Evolutionary conservation across 2,888 invertebrate genomes (phyloP), one percentile per base, ranked within the genome.

Genomic region (Cataglyphis altisquamis): DNA sequence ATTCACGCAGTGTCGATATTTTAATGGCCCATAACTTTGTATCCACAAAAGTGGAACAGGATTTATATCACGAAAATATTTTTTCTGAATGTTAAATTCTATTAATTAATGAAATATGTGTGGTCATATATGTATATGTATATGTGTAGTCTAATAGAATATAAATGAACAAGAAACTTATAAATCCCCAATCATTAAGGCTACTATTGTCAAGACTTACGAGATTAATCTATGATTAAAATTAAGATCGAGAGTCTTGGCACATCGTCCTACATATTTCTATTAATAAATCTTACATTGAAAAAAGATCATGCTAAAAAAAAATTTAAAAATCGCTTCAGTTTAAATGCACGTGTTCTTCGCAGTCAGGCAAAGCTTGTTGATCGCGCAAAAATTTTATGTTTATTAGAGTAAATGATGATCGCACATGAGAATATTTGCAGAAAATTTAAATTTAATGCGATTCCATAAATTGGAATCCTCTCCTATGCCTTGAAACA

Each of bases 21-120:
- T 87, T 87, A 91, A 91, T 87, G 84, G 83, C 85, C 77, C 82
- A 68, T 68, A 85, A 88, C 88, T 57, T 74, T 52, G 74, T 70
- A 81, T n/a, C 82, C 25, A 10, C 67, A 48, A 67, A 52, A 62
- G 41, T 81, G 48, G 67, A 67, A 25, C 81, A 39, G 45, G 36
- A 3, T 48, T 82, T 25, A 21, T 55, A 29, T 29, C 36, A 25
- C 21, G n/a, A 60, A 6, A 15, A n/a, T 32, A 25, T 55, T 55
- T 77, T 55, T 48, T 75, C 39, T 55, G 10, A 36, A 66, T n/a
- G n/a, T 52, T 36, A 66, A 12, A 52, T 25, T 52, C 39, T 67
- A 67, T 41, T 77, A 25, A 52, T 32, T 52, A 12, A 36, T 6
- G 21, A 29, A 29, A 29, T 29, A 29, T 29, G 29, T 29, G 2